Evolutionary conservation across 2,888 invertebrate species (phyloP), one percentile per base, ranked within the genome.

Genomic region (Iphiclides podalirius): DNA sequence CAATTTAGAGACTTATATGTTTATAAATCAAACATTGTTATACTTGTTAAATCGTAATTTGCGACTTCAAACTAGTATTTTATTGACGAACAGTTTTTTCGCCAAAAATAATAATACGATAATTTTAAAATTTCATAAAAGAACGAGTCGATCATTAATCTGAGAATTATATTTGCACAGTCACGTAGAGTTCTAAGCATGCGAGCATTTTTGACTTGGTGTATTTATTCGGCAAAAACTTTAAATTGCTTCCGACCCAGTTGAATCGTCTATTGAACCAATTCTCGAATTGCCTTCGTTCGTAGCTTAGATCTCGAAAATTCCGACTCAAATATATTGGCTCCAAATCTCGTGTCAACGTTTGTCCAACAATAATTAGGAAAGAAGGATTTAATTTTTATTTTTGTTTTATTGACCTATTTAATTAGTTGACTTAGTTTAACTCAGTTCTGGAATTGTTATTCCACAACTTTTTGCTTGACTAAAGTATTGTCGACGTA

Each of bases 221-320:
- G 62, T 80, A 83, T 85, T 83, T 83, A 84, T 83, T 81, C 67
- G 71, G 69, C 68, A 77, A 78, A 84, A 85, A 86, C 79, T 87
- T 87, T 85, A 85, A 85, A 86, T 86, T 86, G 81, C 79, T 75
- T 80, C 70, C 73, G 84, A 80, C 84, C 84, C 71, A 84, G 76
- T 85, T 86, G 57, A 64, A 69, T 59, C 66, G 70, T 64, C 72
- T 72, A 78, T 78, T 77, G 77, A 77, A 76, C 79, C 78, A 79
- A 81, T 83, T 72, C 66, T 61, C 70, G 73, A 72, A 82, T 81
- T 77, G 79, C 73, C 70, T 73, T 62, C 72, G 66, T 69, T 69
- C 67, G 44, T 66, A 52, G 52, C 62, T 67, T 64, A 69, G 72
- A 69, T 69, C 67, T 75, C 70, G 62, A 63, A 63, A 54, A 69